Conservation (phyloP, 2,888 invertebrate species). For the Plagodis pulveraria region DNA sequence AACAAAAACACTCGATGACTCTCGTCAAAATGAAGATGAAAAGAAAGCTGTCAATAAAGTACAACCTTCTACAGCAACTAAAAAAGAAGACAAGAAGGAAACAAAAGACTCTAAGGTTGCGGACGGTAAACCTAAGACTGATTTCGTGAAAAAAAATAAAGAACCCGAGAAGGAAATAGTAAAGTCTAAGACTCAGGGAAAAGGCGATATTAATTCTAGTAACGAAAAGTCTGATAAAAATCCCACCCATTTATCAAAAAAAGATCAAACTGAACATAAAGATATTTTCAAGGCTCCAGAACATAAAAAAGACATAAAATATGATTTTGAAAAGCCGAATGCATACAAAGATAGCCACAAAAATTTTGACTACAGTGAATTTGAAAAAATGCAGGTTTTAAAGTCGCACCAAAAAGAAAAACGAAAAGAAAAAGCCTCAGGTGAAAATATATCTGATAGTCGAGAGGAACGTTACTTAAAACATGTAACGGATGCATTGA, state of each 20-base stretch:
- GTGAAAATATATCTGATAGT: conserved; percentile 45
- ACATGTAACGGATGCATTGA: conserved; percentile 68
- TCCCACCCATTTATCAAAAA: conserved; percentile 23
- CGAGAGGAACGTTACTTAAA: conserved; percentile 59
- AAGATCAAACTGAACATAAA: conserved; percentile 27
- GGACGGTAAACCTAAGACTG: conserved; percentile 38
- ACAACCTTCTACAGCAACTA: conserved; percentile 7
- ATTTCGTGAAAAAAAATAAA: conserved; percentile 25
- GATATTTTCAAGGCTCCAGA: conserved; percentile 27
- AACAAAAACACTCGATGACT: conserved; percentile 5
- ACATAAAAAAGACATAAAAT: conserved; percentile 27
- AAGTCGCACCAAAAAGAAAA: conserved; percentile 39
- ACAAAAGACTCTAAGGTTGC: conserved; percentile 33
- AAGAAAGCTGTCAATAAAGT: conserved; percentile 15
- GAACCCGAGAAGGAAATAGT: conserved; percentile 22
- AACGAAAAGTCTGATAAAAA: conserved; percentile 37
- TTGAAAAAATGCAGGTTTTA: conserved; percentile 24
- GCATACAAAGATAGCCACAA: conserved; percentile 26
- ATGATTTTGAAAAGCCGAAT: conserved; percentile 36
- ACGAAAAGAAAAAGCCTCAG: conserved; percentile 46
- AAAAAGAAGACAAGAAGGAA: conserved; percentile 44
- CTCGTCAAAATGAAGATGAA: conserved; percentile 17
- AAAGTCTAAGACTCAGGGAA: conserved; percentile 35
- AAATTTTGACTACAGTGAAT: conserved; percentile 19
- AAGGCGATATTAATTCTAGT: conserved; percentile 20